These are phyloP conservation scores for Nymphalis urticae DNA, from an alignment of 2,888 invertebrate genomes.

Conservation along the genomic window DNA sequence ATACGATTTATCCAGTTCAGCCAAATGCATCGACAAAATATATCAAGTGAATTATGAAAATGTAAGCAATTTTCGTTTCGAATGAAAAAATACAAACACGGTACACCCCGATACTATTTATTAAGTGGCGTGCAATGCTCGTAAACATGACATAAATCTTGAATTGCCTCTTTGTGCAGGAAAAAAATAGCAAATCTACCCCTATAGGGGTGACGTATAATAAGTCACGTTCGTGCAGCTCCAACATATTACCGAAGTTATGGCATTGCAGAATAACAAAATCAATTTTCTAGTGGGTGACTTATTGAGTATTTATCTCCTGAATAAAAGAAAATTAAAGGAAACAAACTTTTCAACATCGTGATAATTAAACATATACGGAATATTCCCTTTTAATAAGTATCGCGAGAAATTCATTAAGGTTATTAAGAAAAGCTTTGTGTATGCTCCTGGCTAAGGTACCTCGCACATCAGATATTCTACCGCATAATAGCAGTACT, in stretches of 20 bases:
- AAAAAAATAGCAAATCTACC: slow-evolving; percentile 38
- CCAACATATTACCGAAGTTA: slow-evolving; percentile 51
- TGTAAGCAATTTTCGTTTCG: slow-evolving; percentile 44
- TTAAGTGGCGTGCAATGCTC: slow-evolving; percentile 52
- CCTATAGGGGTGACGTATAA: slow-evolving; percentile 12
- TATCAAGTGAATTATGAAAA: slow-evolving; percentile 57
- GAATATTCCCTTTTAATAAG: slow-evolving; percentile 1
- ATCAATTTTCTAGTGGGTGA: slow-evolving; percentile 53
- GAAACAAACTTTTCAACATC: slow-evolving; percentile 36
- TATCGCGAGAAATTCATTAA: not conserved
- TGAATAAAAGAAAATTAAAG: slow-evolving; percentile 35
- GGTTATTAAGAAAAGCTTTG: not conserved
- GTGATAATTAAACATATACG: not conserved
- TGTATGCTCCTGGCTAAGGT: too few relatives aligned
- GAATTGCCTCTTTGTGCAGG: slow-evolving; percentile 38
- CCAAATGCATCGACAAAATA: slow-evolving; percentile 53
- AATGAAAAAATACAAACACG: slow-evolving; percentile 17
- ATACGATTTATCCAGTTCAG: slow-evolving; percentile 64
- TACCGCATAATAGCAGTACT: too few relatives aligned
- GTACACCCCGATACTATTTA: slow-evolving; percentile 32
- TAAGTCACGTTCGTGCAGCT: slow-evolving; percentile 45
- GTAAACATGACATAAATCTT: slow-evolving; percentile 58
- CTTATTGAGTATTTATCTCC: slow-evolving; percentile 59
- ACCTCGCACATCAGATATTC: too few relatives aligned
- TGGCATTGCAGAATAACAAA: slow-evolving; percentile 46